Base-by-base conservation (phyloP, 2,888 invertebrate genomes). In the Volucella inanis region DNA sequence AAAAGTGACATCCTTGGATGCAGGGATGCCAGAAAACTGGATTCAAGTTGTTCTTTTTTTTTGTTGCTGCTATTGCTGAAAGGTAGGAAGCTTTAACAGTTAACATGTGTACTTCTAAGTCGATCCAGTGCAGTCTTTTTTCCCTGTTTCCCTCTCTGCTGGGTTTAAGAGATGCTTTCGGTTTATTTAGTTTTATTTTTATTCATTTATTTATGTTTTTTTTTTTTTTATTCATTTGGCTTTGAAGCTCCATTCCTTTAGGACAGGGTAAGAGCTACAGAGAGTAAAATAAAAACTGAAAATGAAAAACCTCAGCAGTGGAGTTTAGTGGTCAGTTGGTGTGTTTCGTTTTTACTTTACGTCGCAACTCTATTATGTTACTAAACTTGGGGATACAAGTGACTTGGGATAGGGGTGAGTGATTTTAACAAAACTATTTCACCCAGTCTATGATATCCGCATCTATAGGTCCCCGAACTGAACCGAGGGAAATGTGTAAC, bases 71-170 rank as follows among this genome's bases (percentile, higher is more conserved):
- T 31, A 6, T 31, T 31, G 31, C 6, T 31, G 2, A 14, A 47
- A 39, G 49, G 15, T 14, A 38, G 43, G 47, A 18, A 54, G 71
- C 65, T 71, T 77, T 67, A 59, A 71, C 67, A 65, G 82, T 77
- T 82, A 77, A 82, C 82, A 82, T 82, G 82, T 77, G 82, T 82
- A 82, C 68, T 72, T 55, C 67, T 70, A 61, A 72, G 71, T 82
- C 65, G 71, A 77, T 82, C 82, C 71, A 12, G n/a, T 43, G 10
- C 59, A 18, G 10, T 61, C 6, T 31, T 31, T 31, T 6, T 6
- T 6, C 6, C 18, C 22, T 76, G 61, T 54, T 11, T 50, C 6
- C n/a, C 11, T 2, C 18, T 14, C 49, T 8, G n/a, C 6, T 22
- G 45, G 1, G 12, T n/a, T 57, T n/a, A 39, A 14, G 8, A 39